These are phyloP conservation scores for Ctenomys sociabilis DNA, from an alignment of 2,113 vertebrate genomes.

Conservation along the genomic window DNA sequence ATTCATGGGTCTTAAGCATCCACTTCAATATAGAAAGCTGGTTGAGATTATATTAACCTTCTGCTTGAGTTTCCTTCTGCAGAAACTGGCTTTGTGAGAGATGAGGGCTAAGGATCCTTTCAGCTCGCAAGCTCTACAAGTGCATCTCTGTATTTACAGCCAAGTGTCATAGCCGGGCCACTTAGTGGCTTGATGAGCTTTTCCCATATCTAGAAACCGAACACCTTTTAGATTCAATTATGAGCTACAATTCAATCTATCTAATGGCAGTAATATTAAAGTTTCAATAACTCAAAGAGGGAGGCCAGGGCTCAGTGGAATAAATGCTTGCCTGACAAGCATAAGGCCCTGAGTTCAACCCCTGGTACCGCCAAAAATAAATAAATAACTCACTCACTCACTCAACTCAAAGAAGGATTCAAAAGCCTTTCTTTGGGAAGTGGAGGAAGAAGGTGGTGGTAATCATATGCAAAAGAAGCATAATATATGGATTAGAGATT, in stretches of 20 bases:
- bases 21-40: neutral
- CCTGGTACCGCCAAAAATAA: too few species aligned
- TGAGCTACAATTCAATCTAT: neutral
- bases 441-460: neutral
- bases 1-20: neutral
- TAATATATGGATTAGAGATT: neutral
- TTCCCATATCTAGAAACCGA: neutral
- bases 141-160: neutral
- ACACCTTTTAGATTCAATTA: neutral
- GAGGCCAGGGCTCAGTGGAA: neutral
- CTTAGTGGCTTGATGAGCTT: neutral
- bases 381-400: too few species aligned
- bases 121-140: neutral
- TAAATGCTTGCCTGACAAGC: too few species aligned
- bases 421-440: neutral
- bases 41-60: neutral
- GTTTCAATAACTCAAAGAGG: constrained; percentile 6
- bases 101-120: neutral
- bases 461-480: neutral
- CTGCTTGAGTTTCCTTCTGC: neutral
- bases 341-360: too few species aligned
- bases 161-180: neutral
- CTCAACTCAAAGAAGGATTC: too few species aligned
- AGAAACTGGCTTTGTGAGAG: neutral
- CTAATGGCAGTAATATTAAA: neutral